These are phyloP conservation scores for Plumapathes pennacea DNA, from an alignment of 92 coral and sea anemone species.

Conservation along the genomic window DNA sequence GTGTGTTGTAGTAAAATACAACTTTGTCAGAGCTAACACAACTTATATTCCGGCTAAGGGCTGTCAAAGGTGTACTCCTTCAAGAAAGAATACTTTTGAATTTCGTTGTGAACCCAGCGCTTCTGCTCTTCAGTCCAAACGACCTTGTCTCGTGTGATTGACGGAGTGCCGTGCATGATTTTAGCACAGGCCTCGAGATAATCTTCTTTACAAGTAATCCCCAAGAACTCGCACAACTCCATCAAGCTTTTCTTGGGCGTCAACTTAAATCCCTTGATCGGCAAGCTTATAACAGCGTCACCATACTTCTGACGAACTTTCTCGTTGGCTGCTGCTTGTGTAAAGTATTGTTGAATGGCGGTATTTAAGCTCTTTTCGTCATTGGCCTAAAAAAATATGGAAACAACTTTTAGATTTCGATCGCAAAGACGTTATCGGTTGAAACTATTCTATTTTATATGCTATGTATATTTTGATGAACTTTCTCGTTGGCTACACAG, in stretches of 20 bases:
- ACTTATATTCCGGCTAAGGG: no score
- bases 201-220: constrained; percentile 16
- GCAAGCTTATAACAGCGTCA: constrained; percentile 24
- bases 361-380: no score
- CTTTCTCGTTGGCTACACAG: no score
- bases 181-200: constrained; percentile 11
- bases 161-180: constrained; percentile 19
- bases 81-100: constrained; percentile 11
- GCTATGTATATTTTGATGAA: no score
- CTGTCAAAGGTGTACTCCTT: constrained; percentile 26
- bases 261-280: constrained; percentile 17
- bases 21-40: no score
- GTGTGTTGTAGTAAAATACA: no score
- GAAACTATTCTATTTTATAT: no score
- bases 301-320: constrained; percentile 11
- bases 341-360: no score
- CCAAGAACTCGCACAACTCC: constrained; percentile 18
- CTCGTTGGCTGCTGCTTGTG: constrained; percentile 1
- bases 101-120: constrained; percentile 1
- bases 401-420: no score
- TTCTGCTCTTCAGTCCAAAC: constrained; percentile 23
- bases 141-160: constrained; percentile 21
- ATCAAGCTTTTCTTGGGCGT: constrained; percentile 18
- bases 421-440: no score
- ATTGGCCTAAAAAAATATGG: no score